Evolutionary conservation across 2,797 vertebrate genomes (phyloP).

Genomic region (Sebastes hubbsi): DNA sequence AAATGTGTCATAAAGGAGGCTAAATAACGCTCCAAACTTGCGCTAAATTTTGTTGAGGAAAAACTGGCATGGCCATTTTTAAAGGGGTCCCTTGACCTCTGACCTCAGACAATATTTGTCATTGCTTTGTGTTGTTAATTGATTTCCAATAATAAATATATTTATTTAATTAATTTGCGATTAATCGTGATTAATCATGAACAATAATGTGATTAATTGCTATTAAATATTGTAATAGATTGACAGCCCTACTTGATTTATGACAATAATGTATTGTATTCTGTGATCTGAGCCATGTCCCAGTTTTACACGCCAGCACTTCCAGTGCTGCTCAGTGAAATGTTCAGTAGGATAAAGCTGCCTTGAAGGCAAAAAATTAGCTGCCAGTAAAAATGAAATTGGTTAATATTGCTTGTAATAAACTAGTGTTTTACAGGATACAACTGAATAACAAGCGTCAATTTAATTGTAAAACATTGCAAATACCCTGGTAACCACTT

Average conservation of each 20-base stretch:
- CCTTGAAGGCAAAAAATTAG: neutral
- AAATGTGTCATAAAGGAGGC: fast-evolving
- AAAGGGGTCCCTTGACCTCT: no score
- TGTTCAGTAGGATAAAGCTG: constrained; percentile 1
- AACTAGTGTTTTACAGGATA: neutral
- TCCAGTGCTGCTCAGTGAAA: neutral
- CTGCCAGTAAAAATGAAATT: constrained; percentile 20
- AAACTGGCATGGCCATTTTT: no score
- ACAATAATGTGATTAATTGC: no score
- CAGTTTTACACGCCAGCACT: neutral
- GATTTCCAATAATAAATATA: no score
- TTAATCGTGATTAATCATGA: no score
- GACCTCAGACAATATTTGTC: no score
- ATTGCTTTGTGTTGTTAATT: no score
- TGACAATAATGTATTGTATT: neutral
- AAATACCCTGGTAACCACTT: neutral
- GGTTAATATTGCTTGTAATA: constrained; percentile 1
- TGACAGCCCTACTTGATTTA: neutral
- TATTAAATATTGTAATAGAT: no score
- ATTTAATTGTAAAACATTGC: neutral
- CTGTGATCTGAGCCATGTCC: neutral
- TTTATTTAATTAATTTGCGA: no score
- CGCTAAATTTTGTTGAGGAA: no score
- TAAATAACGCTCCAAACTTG: no score
- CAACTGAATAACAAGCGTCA: neutral